A percentile compares a stretch with the other conserved stretches of the same genome.
phyloP scores from a whole-genome alignment of 1,140 invertebrate species.

The Capitella teleta region DNA sequence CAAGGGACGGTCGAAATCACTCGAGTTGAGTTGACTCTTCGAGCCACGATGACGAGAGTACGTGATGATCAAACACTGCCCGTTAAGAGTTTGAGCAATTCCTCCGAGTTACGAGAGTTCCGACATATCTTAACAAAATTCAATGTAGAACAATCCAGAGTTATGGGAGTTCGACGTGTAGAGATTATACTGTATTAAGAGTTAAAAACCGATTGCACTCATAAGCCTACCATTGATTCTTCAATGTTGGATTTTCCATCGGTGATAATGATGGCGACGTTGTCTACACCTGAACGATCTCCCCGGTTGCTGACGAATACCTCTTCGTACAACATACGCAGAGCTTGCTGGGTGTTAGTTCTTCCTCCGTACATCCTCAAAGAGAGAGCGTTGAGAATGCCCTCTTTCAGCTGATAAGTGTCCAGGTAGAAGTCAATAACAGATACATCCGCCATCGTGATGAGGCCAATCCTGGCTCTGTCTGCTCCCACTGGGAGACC shows the following conservation, averaged over 20 bases:
- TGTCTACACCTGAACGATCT: background rate
- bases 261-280: conserved; percentile 10
- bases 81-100: too few species aligned
- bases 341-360: conserved; percentile 7
- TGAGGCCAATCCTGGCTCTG: background rate
- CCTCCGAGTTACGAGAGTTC: too few species aligned
- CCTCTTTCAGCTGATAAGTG: conserved; percentile 1
- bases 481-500: background rate
- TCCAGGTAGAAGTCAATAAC: conserved; percentile 3
- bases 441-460: background rate
- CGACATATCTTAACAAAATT: too few species aligned
- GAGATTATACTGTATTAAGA: too few species aligned
- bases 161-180: too few species aligned
- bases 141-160: too few species aligned
- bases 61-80: too few species aligned
- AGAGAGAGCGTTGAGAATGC: conserved; percentile 1
- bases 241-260: conserved; percentile 10
- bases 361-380: background rate
- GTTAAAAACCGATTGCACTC: too few species aligned
- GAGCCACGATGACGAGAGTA: too few species aligned
- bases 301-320: conserved; percentile 1
- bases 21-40: too few species aligned
- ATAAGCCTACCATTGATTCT: too few species aligned
- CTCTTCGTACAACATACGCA: background rate
- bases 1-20: too few species aligned